Evolutionary conservation across 2,797 vertebrate species (phyloP).

Genomic region (Sebastes oblongus): DNA sequence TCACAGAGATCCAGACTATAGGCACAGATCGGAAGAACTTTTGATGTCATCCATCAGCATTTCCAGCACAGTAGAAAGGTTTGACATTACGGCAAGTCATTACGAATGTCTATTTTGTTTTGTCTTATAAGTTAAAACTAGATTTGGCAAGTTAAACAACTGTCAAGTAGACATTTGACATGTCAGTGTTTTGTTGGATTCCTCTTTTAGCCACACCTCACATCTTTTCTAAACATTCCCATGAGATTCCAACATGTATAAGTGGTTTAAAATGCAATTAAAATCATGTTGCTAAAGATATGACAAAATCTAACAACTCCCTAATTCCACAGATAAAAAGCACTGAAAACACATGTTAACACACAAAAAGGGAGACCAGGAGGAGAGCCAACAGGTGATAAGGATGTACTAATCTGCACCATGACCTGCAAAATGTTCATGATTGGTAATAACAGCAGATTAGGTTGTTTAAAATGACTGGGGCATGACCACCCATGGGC

Average conservation of each 20-base stretch:
- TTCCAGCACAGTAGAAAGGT: not conserved
- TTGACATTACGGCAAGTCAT: not conserved
- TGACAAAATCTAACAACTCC: not conserved
- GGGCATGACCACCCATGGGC: too few species aligned
- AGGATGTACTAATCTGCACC: not conserved
- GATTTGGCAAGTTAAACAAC: not conserved
- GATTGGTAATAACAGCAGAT: not conserved
- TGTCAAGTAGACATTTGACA: not conserved
- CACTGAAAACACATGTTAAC: not conserved
- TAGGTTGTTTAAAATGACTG: not conserved
- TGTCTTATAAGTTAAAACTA: not conserved
- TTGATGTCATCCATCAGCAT: not conserved
- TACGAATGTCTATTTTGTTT: not conserved
- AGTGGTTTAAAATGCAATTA: not conserved
- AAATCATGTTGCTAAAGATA: not conserved
- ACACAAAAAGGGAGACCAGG: not conserved
- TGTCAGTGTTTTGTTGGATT: not conserved
- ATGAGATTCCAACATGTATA: not conserved
- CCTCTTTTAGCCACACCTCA: not conserved
- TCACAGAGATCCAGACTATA: not conserved
- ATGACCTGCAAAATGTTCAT: not conserved
- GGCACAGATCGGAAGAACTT: not conserved
- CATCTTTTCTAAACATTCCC: not conserved
- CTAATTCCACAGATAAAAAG: not conserved
- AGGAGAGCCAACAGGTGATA: not conserved